Percentiles rank a stretch among this genome's conserved stretches.
Conservation (phyloP, 1,140 invertebrate genomes). For the Teleopsis dalmanni region DNA sequence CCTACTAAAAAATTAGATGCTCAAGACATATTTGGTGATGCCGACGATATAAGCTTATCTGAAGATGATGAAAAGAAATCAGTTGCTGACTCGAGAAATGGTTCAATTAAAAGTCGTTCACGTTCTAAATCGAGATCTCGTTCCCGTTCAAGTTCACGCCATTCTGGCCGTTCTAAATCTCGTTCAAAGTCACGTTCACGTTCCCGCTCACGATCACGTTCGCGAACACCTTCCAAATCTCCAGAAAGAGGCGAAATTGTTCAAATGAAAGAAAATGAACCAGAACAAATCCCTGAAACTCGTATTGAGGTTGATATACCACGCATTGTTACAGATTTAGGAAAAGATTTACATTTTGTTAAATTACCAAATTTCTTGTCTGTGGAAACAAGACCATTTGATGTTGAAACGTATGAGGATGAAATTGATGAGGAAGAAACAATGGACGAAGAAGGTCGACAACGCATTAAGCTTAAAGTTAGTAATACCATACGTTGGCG, state of each 20-base stretch:
- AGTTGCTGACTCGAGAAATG: slow-evolving; percentile 29
- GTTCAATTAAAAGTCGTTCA: slow-evolving; percentile 25
- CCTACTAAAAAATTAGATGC: slow-evolving; percentile 45
- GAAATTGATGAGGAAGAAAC: slow-evolving; percentile 99
- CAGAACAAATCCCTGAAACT: slow-evolving; percentile 79
- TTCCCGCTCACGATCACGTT: slow-evolving; percentile 8
- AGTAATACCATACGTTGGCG: slow-evolving; percentile 98
- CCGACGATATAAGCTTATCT: slow-evolving; percentile 81
- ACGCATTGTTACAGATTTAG: slow-evolving; percentile 85
- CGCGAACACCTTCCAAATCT: slow-evolving; percentile 23
- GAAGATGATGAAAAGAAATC: slow-evolving; percentile 59
- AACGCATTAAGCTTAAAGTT: slow-evolving; percentile 85
- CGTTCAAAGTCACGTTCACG: slow-evolving; percentile 26
- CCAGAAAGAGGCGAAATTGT: slow-evolving; percentile 25
- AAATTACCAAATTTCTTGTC: slow-evolving; percentile 90
- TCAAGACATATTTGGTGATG: slow-evolving; percentile 85
- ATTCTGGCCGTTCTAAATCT: slow-evolving; percentile 24
- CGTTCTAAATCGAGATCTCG: slow-evolving; percentile 12
- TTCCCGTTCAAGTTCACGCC: slow-evolving; percentile 21
- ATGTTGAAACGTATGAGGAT: slow-evolving; percentile 92
- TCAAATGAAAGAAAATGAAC: slow-evolving; percentile 56
- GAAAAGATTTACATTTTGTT: slow-evolving; percentile 88
- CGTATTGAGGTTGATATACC: slow-evolving; percentile 95
- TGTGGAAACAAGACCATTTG: slow-evolving; percentile 89
- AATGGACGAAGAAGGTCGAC: slow-evolving; percentile 93